phyloP scores from a whole-genome alignment of 2,797 vertebrate genomes.

The Champsocephalus esox region DNA sequence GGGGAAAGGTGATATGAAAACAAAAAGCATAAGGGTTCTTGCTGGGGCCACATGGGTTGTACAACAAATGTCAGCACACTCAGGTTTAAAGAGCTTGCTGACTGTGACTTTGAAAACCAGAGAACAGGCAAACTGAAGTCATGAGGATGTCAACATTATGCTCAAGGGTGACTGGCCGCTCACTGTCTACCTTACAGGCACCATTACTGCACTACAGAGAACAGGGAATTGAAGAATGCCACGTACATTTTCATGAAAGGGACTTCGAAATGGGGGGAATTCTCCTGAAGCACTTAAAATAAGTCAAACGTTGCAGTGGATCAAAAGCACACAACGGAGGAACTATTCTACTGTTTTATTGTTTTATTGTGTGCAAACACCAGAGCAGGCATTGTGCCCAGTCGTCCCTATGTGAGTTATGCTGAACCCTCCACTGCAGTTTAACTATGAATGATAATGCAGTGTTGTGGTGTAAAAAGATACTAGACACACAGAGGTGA shows the following conservation, averaged over 20 bases:
- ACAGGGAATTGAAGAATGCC: constrained; percentile 24
- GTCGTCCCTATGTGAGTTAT: constrained; percentile 12
- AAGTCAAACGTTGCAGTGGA: constrained; percentile 19
- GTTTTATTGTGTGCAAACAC: constrained; percentile 1
- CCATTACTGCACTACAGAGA: constrained; percentile 22
- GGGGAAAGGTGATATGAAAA: constrained; percentile 19
- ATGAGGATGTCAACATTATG: constrained; percentile 54
- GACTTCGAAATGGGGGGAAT: constrained; percentile 15
- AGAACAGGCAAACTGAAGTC: constrained; percentile 51
- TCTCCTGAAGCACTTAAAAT: constrained; percentile 23
- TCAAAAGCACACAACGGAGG: background rate
- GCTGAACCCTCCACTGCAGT: background rate
- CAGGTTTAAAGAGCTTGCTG: constrained; percentile 46
- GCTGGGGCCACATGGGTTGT: constrained; percentile 31
- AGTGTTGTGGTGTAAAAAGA: constrained; percentile 31
- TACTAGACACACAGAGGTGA: constrained; percentile 3
- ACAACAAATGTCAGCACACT: constrained; percentile 35
- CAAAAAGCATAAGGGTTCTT: constrained; percentile 23
- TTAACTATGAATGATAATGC: background rate
- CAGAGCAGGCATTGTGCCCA: constrained; percentile 5
- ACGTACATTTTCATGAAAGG: constrained; percentile 27
- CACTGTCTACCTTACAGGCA: constrained; percentile 35
- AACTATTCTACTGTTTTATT: background rate
- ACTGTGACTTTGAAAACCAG: constrained; percentile 41
- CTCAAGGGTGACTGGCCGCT: constrained; percentile 51